Conservation (phyloP, 2,888 invertebrate species). For the Archips crataeganus region DNA sequence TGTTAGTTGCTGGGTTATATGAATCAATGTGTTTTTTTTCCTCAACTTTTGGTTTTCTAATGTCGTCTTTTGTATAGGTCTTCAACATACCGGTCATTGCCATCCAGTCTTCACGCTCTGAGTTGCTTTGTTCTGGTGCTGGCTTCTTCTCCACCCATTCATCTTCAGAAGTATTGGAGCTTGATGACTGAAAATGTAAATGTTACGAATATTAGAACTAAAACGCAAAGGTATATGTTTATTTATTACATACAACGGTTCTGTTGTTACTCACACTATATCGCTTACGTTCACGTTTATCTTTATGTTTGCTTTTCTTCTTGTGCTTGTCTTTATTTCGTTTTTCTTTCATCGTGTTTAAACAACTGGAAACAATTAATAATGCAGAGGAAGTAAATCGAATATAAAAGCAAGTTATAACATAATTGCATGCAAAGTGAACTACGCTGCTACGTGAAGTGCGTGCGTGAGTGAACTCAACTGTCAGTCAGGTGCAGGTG, state of each 20-base stretch:
- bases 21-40: constrained; percentile 84
- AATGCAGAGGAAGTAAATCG: neutral
- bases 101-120: constrained; percentile 93
- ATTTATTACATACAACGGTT: neutral
- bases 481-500: neutral
- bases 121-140: constrained; percentile 44
- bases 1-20: constrained; percentile 90
- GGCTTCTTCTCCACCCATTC: constrained; percentile 87
- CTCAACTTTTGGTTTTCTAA: constrained; percentile 79
- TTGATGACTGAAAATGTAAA: constrained; percentile 59
- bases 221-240: neutral
- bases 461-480: neutral
- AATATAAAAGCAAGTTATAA: neutral
- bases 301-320: constrained; percentile 58
- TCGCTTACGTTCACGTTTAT: constrained; percentile 54
- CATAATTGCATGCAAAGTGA: too few species aligned
- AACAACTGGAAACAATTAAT: constrained; percentile 14
- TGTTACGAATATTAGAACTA: constrained; percentile 20
- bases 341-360: constrained; percentile 66
- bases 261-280: constrained; percentile 57
- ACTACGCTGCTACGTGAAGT: too few species aligned
- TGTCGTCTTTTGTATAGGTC: constrained; percentile 77
- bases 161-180: constrained; percentile 72
- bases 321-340: constrained; percentile 69
- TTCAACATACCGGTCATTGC: constrained; percentile 85